A percentile compares a stretch with the other conserved stretches of the same genome.
These are phyloP conservation scores for Limnephilus marmoratus DNA, from an alignment of 2,888 invertebrate species.

Conservation along the genomic window DNA sequence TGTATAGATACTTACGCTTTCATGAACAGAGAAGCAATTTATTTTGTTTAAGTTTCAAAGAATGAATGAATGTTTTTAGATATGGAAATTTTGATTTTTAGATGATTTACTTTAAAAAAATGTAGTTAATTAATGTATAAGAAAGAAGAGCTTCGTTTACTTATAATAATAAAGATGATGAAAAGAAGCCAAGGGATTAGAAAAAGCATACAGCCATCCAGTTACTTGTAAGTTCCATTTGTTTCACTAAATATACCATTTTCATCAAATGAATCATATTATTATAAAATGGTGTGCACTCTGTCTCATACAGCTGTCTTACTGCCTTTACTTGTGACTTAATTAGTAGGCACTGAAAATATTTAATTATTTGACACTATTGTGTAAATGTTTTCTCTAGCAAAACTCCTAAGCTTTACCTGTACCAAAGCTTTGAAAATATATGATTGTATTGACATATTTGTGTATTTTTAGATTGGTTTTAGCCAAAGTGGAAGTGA, in stretches of 20 bases:
- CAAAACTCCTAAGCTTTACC: neutral
- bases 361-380: neutral
- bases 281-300: neutral
- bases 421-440: neutral
- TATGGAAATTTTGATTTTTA: neutral
- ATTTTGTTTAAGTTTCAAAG: neutral
- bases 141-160: neutral
- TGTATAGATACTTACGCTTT: neutral
- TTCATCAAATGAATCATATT: neutral
- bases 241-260: neutral
- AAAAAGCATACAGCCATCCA: neutral
- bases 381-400: neutral
- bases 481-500: neutral
- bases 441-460: neutral
- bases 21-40: neutral
- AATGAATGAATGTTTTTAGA: neutral
- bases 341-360: neutral
- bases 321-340: constrained; percentile 2
- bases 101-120: neutral
- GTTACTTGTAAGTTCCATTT: neutral
- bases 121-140: neutral
- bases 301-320: neutral
- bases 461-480: neutral
- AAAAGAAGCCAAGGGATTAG: neutral
- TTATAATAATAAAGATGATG: neutral